Conservation (phyloP, 2,113 vertebrate species). For the Mixornis gularis region DNA sequence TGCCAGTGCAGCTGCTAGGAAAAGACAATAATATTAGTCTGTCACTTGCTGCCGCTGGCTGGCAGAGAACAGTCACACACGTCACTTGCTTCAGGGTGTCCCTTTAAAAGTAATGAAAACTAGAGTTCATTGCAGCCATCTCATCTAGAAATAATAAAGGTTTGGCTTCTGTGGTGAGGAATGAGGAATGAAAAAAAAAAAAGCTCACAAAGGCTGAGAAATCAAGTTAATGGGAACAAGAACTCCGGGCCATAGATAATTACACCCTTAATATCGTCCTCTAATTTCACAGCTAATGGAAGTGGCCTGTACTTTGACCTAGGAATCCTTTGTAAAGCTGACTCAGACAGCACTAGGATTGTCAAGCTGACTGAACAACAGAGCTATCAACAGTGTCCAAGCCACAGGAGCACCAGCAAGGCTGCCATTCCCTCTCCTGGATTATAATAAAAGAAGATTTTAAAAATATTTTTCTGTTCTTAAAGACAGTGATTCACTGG, state of each 20-base stretch:
- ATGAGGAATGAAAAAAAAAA: not conserved
- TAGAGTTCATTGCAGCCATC: not conserved
- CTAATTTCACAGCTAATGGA: slow-evolving; percentile 6
- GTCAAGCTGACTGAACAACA: not conserved
- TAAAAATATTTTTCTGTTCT: not conserved
- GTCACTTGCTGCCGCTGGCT: not conserved
- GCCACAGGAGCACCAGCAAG: not conserved
- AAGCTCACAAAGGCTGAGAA: slow-evolving; percentile 1
- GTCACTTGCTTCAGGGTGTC: not conserved
- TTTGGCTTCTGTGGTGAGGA: not conserved
- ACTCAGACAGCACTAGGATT: not conserved
- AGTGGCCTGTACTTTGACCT: not conserved
- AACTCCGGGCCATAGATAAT: not conserved
- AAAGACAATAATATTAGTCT: not conserved
- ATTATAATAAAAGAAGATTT: not conserved
- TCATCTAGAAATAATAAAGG: not conserved
- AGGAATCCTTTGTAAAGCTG: not conserved
- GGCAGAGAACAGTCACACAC: not conserved
- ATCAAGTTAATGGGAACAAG: not conserved
- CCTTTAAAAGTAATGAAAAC: slow-evolving; percentile 18
- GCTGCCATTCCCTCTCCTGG: not conserved
- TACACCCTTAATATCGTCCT: not conserved
- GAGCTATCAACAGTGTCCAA: not conserved
- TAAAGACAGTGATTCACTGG: not conserved
- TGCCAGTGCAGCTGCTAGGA: not conserved